Conservation (phyloP, 2,113 vertebrate genomes). For the Colistium nudipinnis region DNA sequence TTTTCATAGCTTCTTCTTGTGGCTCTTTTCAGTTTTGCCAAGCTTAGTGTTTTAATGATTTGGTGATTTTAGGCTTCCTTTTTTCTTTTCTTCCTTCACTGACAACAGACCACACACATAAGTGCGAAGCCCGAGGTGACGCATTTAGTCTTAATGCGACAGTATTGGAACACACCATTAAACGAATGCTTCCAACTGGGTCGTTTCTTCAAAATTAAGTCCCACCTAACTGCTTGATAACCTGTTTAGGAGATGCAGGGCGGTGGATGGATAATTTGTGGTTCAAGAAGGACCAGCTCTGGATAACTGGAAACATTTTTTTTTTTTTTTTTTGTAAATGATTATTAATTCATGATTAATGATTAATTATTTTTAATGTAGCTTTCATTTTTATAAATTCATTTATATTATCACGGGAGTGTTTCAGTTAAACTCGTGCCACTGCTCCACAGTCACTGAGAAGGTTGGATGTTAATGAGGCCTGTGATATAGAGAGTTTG, state of each 20-base stretch:
- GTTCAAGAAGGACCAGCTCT: background rate
- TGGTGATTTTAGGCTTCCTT: too few relatives aligned
- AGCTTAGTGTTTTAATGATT: too few relatives aligned
- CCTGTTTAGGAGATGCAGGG: constrained; percentile 12
- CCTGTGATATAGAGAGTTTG: constrained; percentile 45
- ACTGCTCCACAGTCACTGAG: background rate
- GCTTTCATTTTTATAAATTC: background rate
- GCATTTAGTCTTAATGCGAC: constrained; percentile 16
- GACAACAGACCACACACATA: background rate
- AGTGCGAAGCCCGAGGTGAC: constrained; percentile 16
- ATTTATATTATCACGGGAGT: background rate
- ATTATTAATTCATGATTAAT: too few relatives aligned
- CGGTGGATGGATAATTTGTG: background rate
- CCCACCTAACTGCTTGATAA: constrained; percentile 13
- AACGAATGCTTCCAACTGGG: constrained; percentile 1
- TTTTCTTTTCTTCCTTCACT: fast-evolving
- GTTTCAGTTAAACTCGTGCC: background rate
- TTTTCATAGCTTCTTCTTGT: background rate
- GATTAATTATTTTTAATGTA: background rate
- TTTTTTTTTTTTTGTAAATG: background rate
- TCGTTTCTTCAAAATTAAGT: constrained; percentile 30
- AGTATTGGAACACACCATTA: background rate
- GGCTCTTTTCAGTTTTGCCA: background rate
- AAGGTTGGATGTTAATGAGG: constrained; percentile 7
- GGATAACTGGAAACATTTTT: background rate